Evolutionary conservation across 2,797 vertebrate genomes (phyloP), one percentile per base, ranked within the genome.

Genomic region (Rhabdomys pumilio): DNA sequence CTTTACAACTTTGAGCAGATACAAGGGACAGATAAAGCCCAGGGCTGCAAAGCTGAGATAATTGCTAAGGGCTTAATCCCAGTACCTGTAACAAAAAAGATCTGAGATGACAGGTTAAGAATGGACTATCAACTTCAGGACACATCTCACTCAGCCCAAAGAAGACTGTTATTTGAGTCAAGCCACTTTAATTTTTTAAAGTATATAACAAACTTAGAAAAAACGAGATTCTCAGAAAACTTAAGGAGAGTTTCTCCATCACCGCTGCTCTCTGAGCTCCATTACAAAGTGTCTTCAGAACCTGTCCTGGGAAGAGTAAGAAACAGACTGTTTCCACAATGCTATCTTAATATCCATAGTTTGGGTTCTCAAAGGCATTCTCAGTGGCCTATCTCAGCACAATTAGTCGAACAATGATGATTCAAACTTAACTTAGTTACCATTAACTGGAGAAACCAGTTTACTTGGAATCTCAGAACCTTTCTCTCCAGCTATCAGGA

Each of bases 151-250:
- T 15, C 6, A 19, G 84, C 76, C 86, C 85, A 29, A 26, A 3
- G 75, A 53, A 81, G 89, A 87, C 44, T 69, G 4, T 59, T 34
- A 73, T 81, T 87, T 6, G 4, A 19, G 72, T 41, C 89, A 90
- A 89, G 1, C 2, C 12, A 65, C 29, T 13, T 81, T 55, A 91
- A 1, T 22, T 75, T 75, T 94, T 90, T 79, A 79, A 95, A 90
- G 17, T 11, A 0, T 1, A 1, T 12, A 94, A 92, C 75, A 79
- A 0, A 82, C 4, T 3, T 80, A 50, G 94, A 53, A 12, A 94
- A 88, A 69, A 5, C 61, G 24, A 85, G 94, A 96, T 88, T 38
- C 15, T 41, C 65, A 86, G 63, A 93, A 97, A 96, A 91, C 3
- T 53, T 59, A 57, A 92, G 53, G n/a, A 47, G 47, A 59, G n/a